Base-by-base conservation (phyloP, 2,113 vertebrate species). In the Megaleporinus macrocephalus region DNA sequence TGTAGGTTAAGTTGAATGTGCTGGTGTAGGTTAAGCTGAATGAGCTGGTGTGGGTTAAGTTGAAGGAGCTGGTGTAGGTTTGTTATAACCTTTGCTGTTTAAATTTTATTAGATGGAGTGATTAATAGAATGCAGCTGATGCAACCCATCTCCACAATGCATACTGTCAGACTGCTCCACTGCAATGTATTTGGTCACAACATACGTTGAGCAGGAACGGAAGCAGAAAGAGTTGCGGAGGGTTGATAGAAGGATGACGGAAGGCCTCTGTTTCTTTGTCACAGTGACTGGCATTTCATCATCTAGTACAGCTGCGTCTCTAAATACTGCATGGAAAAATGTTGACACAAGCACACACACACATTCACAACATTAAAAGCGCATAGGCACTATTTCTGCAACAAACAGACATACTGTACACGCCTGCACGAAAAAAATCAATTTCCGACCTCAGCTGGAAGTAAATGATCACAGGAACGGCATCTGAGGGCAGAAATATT, bases 391-490 rank as follows among this genome's bases (percentile, higher is more conserved):
- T 33, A 57, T 13, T 69, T 36, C n/a, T 16, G n/a, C 41, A 20
- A 65, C 24, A 77, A 10, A 78, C 41, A 30, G 30, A 41, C 55
- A 75, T 27, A 24, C 68, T 44, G 41, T 44, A 51, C n/a, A 71
- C 41, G n/a, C 66, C 18, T 1, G 14, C 49, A 51, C 24, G n/a
- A 51, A n/a, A 24, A n/a, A 36, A 36, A 78, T 78, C 62, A 69
- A 36, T 69, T 78, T 78, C 27, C 63, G 36, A 51, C 27, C 51
- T 27, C 51, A 69, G 51, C 30, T 3, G 65, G 77, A 79, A 44
- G 49, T 41, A 70, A 44, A 79, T 79, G 68, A 66, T 70, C 51
- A 70, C n/a, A 79, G 30, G 51, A 59, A 29, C 36, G 51, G n/a
- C 29, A 70, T 59, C 55, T 79, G 1, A 70, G 29, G n/a, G 30